Evolutionary conservation across 2,113 vertebrate genomes (phyloP).

Genomic region (Plecotus auritus): DNA sequence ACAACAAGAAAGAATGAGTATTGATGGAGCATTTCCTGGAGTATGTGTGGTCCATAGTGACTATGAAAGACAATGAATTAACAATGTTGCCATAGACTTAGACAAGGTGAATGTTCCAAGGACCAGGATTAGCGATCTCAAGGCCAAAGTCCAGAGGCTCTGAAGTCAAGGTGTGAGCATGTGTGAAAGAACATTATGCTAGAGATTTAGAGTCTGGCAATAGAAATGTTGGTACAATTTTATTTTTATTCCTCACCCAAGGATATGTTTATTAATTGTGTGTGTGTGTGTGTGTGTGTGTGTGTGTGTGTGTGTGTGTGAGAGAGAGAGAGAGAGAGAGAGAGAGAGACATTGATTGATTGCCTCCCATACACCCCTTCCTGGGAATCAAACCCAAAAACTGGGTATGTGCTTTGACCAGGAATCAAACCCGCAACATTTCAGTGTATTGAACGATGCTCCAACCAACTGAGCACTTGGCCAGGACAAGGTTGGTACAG

Average conservation of each 20-base stretch:
- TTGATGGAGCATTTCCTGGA: not conserved
- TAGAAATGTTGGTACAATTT: not conserved
- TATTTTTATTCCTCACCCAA: no score
- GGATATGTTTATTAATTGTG: no score
- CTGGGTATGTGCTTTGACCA: no score
- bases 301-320: no score
- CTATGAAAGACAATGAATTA: not conserved
- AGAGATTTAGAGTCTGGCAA: not conserved
- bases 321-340: no score
- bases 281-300: no score
- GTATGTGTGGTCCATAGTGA: not conserved
- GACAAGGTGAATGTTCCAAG: not conserved
- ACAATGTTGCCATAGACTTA: not conserved
- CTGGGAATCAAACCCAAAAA: no score
- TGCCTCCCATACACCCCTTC: no score
- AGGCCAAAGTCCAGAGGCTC: not conserved
- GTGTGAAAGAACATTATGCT: not conserved
- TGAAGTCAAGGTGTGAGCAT: not conserved
- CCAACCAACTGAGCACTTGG: no score
- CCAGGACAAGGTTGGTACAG: not conserved
- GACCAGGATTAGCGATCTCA: not conserved
- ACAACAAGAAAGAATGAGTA: not conserved
- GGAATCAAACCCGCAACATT: no score
- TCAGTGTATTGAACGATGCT: no score
- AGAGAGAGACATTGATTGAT: no score